Percentiles rank a stretch among this genome's conserved stretches.
phyloP scores from a whole-genome alignment of 2,113 vertebrate genomes.

The Syngnathus floridae region DNA sequence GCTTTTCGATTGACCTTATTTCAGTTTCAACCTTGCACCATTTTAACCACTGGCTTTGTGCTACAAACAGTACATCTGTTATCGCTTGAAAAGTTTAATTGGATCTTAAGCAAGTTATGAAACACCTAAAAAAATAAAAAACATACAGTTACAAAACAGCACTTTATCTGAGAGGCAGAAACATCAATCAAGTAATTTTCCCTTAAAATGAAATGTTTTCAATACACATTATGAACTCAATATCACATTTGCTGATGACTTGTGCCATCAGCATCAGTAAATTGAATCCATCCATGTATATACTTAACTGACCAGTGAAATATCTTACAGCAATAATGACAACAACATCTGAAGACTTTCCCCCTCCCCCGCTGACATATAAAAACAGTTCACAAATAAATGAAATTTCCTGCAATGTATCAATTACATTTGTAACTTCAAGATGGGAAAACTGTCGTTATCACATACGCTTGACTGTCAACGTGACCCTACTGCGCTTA shows the following conservation, averaged over 20 bases:
- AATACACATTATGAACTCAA: slow-evolving; percentile 17
- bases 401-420: slow-evolving; percentile 9
- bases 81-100: not conserved
- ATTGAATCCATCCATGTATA: slow-evolving; percentile 27
- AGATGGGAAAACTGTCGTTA: slow-evolving; percentile 9
- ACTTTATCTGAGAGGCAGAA: slow-evolving; percentile 57
- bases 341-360: slow-evolving; percentile 19
- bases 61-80: slow-evolving; percentile 5
- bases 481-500: slow-evolving; percentile 7
- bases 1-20: slow-evolving; percentile 9
- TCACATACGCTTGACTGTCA: not conserved
- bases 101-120: not conserved
- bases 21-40: slow-evolving; percentile 6
- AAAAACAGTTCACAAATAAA: slow-evolving; percentile 5
- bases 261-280: slow-evolving; percentile 38
- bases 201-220: slow-evolving; percentile 19
- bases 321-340: slow-evolving; percentile 24
- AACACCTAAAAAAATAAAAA: not conserved
- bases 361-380: slow-evolving; percentile 13
- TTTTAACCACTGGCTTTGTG: not conserved
- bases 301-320: slow-evolving; percentile 14
- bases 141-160: slow-evolving; percentile 11
- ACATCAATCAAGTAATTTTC: slow-evolving; percentile 34
- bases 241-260: slow-evolving; percentile 19
- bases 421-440: slow-evolving; percentile 6